Evolutionary conservation across 2,113 vertebrate genomes (phyloP).

Genomic region (Glaucomys volans): DNA sequence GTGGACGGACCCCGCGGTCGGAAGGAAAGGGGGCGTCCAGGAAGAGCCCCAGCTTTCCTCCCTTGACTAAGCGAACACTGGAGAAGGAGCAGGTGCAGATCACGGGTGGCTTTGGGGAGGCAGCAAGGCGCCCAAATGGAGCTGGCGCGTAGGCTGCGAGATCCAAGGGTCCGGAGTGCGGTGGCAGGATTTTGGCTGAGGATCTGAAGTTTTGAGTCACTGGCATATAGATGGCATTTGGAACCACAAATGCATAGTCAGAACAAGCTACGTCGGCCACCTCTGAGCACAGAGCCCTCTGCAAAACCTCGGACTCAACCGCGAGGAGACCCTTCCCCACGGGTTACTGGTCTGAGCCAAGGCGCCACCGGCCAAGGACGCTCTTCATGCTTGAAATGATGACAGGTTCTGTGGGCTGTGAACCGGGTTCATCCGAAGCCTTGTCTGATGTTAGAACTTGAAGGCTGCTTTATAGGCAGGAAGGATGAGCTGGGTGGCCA

Average conservation of each 20-base stretch:
- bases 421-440: too few species aligned
- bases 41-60: rapidly evolving
- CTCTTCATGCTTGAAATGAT: not conserved
- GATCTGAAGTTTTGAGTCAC: not conserved
- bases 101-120: rapidly evolving
- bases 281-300: not conserved
- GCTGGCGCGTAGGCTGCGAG: not conserved
- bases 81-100: not conserved
- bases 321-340: not conserved
- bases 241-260: not conserved
- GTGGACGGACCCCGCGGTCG: not conserved
- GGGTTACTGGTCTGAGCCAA: not conserved
- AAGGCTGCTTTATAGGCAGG: rapidly evolving
- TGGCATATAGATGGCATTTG: conserved; percentile 68
- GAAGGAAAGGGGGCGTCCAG: not conserved
- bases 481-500: not conserved
- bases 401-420: not conserved
- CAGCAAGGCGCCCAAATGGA: rapidly evolving
- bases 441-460: not conserved
- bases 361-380: rapidly evolving
- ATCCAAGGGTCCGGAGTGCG: not conserved
- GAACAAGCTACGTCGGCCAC: not conserved
- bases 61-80: not conserved
- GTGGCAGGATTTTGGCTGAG: conserved; percentile 27
- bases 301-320: not conserved